phyloP scores from a whole-genome alignment of 2,888 invertebrate species.

The Netelia fuscicornis region DNA sequence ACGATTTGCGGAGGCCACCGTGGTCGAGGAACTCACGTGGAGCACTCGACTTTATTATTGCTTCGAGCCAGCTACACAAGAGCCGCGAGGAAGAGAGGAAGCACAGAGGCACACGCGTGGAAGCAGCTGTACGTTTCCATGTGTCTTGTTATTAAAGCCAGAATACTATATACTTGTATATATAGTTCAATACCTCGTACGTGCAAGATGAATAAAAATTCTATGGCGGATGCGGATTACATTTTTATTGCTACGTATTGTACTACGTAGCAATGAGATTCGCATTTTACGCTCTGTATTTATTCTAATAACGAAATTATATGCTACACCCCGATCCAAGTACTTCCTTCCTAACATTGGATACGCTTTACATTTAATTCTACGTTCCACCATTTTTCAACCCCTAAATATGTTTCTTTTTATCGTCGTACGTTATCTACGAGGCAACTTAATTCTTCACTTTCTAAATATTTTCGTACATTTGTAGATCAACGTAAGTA shows the following conservation, averaged over 20 bases:
- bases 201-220: constrained; percentile 37
- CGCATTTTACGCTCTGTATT: constrained; percentile 1
- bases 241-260: constrained; percentile 23
- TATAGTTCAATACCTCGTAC: constrained; percentile 13
- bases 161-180: neutral
- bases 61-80: constrained; percentile 43
- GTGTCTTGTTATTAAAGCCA: constrained; percentile 49
- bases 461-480: no score
- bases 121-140: constrained; percentile 55
- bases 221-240: constrained; percentile 33
- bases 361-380: neutral
- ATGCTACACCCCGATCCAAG: constrained; percentile 23
- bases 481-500: no score
- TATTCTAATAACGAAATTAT: constrained; percentile 24
- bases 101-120: constrained; percentile 50
- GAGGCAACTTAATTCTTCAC: no score
- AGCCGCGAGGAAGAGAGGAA: constrained; percentile 46
- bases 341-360: neutral
- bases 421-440: neutral
- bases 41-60: constrained; percentile 63
- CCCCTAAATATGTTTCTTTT: neutral
- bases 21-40: constrained; percentile 33
- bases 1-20: constrained; percentile 64
- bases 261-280: constrained; percentile 3
- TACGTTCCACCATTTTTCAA: neutral